Evolutionary conservation across 2,888 invertebrate species (phyloP), one percentile per base, ranked within the genome.

Genomic region (Drosophila birchii): DNA sequence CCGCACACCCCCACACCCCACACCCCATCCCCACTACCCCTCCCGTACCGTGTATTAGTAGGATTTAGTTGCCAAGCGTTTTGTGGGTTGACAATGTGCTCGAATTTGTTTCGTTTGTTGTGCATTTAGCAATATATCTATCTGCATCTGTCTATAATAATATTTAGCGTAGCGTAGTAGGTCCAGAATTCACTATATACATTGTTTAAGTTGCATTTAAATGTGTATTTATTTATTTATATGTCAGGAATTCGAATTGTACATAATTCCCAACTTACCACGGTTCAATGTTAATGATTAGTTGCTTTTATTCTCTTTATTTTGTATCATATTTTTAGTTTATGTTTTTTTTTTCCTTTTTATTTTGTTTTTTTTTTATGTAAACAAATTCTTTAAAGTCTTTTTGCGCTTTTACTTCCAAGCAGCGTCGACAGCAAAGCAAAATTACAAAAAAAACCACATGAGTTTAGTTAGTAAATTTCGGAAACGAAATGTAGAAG

Each of bases 1-100:
- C 34, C 11, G 12, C 11, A 34, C 4, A 32, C 11, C 23, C 23
- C 23, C 23, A 23, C 23, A 23, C 26, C 51, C 34, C 34, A 51
- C 9, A 34, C 36, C 26, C 23, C 34, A 1, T 4, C 5, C 51
- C 43, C 47, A 51, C 14, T 36, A 43, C 53, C 55, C 6, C 53
- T 23, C 71, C 62, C 56, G 60, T 76, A 60, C 78, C 86, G 81
- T 89, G 90, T 91, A 91, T 91, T 90, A 91, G 81, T 91, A 91
- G 90, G 71, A 76, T 76, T 79, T 75, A 84, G 81, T 74, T 73
- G 47, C 67, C 56, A 73, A 34, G 57, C 54, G 70, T 74, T 79
- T 71, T 59, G 77, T 75, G 76, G 78, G 75, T 74, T 73, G 76
- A 70, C 72, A 57, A 79, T 80, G 75, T 84, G 83, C 86, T 89